Evolutionary conservation across 2,113 vertebrate species (phyloP).

Genomic region (Trogon surrucura): DNA sequence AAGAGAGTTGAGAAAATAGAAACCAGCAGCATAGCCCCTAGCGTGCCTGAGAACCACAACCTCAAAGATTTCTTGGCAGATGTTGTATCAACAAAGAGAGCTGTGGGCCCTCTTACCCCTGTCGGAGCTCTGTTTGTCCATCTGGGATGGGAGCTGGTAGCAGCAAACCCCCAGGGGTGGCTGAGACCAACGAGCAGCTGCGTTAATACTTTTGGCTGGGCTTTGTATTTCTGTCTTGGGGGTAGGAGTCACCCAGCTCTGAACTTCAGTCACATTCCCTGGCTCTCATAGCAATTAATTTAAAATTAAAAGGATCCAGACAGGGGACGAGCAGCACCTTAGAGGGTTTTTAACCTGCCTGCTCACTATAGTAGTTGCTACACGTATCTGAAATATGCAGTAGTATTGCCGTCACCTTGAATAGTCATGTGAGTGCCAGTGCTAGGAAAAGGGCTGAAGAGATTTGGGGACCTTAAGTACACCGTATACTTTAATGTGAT

Average conservation of each 20-base stretch:
- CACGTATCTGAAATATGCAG: neutral
- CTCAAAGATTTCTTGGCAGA: slow-evolving; percentile 29
- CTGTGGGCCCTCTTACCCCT: slow-evolving; percentile 5
- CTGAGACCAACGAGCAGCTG: neutral
- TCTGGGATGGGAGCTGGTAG: neutral
- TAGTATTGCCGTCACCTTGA: neutral
- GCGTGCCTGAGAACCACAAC: slow-evolving; percentile 31
- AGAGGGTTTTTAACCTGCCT: neutral
- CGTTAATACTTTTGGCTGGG: neutral
- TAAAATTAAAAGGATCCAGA: neutral
- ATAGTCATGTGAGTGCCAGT: neutral
- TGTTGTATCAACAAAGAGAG: neutral
- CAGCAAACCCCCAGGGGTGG: slow-evolving; percentile 18
- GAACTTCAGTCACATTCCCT: neutral
- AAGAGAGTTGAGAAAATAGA: slow-evolving; percentile 23
- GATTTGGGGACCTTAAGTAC: neutral
- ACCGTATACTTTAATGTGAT: neutral
- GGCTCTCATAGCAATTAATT: neutral
- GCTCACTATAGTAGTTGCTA: neutral
- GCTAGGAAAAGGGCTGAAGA: neutral
- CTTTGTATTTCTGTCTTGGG: neutral
- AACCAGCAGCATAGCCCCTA: neutral
- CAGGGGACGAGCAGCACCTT: neutral
- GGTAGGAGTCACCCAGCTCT: neutral
- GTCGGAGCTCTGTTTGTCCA: slow-evolving; percentile 18